These are phyloP conservation scores for Spodoptera littoralis DNA, from an alignment of 2,888 invertebrate species.

Conservation along the genomic window DNA sequence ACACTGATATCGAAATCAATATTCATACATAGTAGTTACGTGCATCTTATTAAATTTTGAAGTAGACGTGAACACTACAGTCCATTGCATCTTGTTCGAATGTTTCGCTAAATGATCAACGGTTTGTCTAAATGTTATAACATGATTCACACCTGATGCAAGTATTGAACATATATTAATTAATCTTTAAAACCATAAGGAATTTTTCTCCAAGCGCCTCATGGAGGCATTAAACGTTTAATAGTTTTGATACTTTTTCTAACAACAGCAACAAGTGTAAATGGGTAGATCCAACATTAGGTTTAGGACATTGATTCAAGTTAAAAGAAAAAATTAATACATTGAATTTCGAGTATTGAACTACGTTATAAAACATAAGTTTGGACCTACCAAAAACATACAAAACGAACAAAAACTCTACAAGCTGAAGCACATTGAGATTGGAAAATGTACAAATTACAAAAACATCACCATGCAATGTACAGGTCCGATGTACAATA, in stretches of 20 bases:
- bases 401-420: constrained; percentile 58
- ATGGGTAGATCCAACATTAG: constrained; percentile 16
- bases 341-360: no score
- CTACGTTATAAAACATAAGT: constrained; percentile 1
- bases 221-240: no score
- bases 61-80: neutral
- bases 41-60: neutral
- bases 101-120: neutral
- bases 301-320: no score
- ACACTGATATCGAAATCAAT: neutral
- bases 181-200: no score
- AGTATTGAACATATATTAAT: no score
- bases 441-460: constrained; percentile 58
- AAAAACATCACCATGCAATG: constrained; percentile 38
- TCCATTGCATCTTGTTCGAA: neutral
- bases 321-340: no score
- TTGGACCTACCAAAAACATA: constrained; percentile 18
- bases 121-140: neutral
- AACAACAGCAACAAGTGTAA: neutral
- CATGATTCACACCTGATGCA: constrained; percentile 10
- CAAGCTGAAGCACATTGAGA: constrained; percentile 76
- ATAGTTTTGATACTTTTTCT: no score
- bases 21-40: no score
- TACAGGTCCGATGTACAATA: constrained; percentile 37
- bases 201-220: no score